Evolutionary conservation across 1,140 invertebrate genomes (phyloP).

Genomic region (Colletes gigas): DNA sequence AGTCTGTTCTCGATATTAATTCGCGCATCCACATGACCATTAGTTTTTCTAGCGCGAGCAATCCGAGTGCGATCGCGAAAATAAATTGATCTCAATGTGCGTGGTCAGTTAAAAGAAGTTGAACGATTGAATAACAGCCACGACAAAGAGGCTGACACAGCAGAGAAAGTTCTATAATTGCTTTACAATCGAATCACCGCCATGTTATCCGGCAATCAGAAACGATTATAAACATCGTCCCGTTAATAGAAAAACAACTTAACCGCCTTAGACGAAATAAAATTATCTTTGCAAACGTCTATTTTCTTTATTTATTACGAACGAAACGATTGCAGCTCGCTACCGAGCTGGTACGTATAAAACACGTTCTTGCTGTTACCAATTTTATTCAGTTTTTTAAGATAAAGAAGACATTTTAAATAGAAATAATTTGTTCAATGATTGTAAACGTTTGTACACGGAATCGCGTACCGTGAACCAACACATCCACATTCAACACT

Average conservation of each 20-base stretch:
- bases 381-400: too few relatives aligned
- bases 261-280: not conserved
- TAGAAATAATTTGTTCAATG: too few relatives aligned
- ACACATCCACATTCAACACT: too few relatives aligned
- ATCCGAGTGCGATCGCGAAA: not conserved
- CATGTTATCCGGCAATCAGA: not conserved
- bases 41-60: not conserved
- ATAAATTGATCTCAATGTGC: not conserved
- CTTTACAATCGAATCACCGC: constrained; percentile 2
- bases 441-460: too few relatives aligned
- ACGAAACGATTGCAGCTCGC: not conserved
- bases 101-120: not conserved
- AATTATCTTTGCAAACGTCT: not conserved
- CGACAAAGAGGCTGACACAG: not conserved
- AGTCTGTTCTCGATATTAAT: too few relatives aligned
- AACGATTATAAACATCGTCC: not conserved
- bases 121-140: not conserved
- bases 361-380: too few relatives aligned
- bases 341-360: too few relatives aligned
- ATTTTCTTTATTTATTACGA: not conserved
- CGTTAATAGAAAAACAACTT: not conserved
- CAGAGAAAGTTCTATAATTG: constrained; percentile 15
- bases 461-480: too few relatives aligned
- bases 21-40: not conserved
- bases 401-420: too few relatives aligned